Percentiles rank a stretch among this genome's conserved stretches.
phyloP scores from a whole-genome alignment of 1,140 invertebrate species.

The Araneus ventricosus region DNA sequence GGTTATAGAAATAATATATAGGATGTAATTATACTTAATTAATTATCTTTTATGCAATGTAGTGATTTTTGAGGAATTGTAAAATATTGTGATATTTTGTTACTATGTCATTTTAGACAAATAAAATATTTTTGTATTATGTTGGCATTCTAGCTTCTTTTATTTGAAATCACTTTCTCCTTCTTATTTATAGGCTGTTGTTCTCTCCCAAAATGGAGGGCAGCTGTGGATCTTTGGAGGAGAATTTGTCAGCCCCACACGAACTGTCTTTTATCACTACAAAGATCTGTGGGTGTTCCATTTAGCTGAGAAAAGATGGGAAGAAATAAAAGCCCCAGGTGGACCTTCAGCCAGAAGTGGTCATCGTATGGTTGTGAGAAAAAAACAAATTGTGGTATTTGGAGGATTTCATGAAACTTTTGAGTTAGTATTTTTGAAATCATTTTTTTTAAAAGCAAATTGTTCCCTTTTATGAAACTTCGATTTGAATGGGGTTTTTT shows the following conservation, averaged over 20 bases:
- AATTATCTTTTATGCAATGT: no score
- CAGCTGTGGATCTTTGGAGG: conserved; percentile 91
- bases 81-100: no score
- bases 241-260: conserved; percentile 93
- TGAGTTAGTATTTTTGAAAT: conserved; percentile 77
- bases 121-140: no score
- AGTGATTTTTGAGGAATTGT: no score
- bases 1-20: no score
- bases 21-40: no score
- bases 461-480: no score
- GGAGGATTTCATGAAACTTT: conserved; percentile 94
- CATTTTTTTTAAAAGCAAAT: background rate
- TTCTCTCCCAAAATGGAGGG: conserved; percentile 88
- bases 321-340: conserved; percentile 87
- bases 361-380: conserved; percentile 91
- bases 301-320: conserved; percentile 90
- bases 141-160: no score
- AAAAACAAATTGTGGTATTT: conserved; percentile 91
- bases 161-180: background rate
- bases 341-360: conserved; percentile 93
- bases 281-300: conserved; percentile 94
- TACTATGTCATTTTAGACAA: no score
- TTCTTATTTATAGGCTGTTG: conserved; percentile 81
- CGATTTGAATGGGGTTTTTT: no score
- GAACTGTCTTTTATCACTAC: conserved; percentile 96